phyloP scores from a whole-genome alignment of 2,113 vertebrate genomes.

The Piprites chloris region DNA sequence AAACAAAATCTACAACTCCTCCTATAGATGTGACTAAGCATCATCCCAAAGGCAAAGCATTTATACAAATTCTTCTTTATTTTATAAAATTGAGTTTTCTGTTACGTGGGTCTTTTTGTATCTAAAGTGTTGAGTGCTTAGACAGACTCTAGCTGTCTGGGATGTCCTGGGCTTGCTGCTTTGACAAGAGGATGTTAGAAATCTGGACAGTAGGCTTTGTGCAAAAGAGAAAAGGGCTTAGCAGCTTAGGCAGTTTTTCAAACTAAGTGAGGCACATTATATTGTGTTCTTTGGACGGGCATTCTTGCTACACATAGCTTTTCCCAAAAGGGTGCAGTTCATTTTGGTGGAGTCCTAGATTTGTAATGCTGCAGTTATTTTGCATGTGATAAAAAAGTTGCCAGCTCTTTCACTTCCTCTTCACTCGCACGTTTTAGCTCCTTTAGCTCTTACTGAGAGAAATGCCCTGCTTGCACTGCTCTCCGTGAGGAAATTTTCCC shows the following conservation, averaged over 20 bases:
- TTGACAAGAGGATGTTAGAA: neutral
- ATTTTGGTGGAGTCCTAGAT: neutral
- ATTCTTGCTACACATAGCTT: neutral
- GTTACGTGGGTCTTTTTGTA: neutral
- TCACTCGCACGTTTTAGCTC: neutral
- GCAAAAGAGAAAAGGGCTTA: neutral
- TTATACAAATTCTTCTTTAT: neutral
- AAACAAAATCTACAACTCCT: neutral
- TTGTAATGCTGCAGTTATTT: neutral
- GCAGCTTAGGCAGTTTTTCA: neutral
- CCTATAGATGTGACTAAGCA: neutral
- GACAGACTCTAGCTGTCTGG: neutral
- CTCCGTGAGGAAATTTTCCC: rapidly evolving
- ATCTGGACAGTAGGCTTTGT: neutral
- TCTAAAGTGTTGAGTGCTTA: neutral
- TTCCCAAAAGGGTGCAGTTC: neutral
- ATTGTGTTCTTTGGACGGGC: neutral
- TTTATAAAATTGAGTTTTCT: neutral
- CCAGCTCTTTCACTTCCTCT: neutral
- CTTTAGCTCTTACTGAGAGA: neutral
- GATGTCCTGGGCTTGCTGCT: neutral
- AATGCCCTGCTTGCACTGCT: neutral
- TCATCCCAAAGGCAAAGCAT: too few species aligned
- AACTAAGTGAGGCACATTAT: neutral
- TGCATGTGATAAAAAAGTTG: neutral